These are phyloP conservation scores for Ormyrus nitidulus DNA, from an alignment of 2,888 invertebrate genomes.

Conservation along the genomic window DNA sequence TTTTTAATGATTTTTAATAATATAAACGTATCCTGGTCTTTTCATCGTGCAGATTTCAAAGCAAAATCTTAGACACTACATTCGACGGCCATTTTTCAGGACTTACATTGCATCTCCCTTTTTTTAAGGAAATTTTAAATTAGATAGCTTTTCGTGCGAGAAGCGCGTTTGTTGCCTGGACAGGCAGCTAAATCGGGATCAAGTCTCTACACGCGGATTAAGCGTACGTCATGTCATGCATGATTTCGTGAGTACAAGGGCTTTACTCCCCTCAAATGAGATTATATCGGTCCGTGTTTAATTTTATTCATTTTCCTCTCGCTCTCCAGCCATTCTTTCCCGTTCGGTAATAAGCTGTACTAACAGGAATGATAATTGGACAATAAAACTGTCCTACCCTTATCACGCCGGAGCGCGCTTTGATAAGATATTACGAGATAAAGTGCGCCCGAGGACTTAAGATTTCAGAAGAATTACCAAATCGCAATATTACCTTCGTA, in stretches of 20 bases:
- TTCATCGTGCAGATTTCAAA: too few species aligned
- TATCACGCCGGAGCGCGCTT: not conserved
- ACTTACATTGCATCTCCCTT: too few species aligned
- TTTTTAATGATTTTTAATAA: constrained; percentile 3
- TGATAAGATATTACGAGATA: too few species aligned
- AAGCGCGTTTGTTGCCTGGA: constrained; percentile 57
- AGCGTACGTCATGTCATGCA: constrained; percentile 70
- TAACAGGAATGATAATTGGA: constrained; percentile 26
- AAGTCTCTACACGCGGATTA: constrained; percentile 73
- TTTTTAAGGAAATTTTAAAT: constrained; percentile 1
- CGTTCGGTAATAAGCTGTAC: not conserved
- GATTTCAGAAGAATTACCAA: too few species aligned
- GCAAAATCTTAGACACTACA: too few species aligned
- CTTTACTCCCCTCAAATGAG: constrained; percentile 35
- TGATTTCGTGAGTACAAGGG: constrained; percentile 60
- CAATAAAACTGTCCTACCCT: constrained; percentile 24
- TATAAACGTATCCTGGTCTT: too few species aligned
- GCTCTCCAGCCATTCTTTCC: constrained; percentile 3
- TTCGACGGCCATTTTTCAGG: too few species aligned
- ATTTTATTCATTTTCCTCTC: constrained; percentile 52
- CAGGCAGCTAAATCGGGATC: constrained; percentile 72
- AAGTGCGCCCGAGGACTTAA: too few species aligned
- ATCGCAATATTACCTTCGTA: too few species aligned
- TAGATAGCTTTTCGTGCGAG: constrained; percentile 5
- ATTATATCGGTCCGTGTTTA: constrained; percentile 49